Evolutionary conservation across 2,113 vertebrate species (phyloP).

Genomic region (Meles meles): DNA sequence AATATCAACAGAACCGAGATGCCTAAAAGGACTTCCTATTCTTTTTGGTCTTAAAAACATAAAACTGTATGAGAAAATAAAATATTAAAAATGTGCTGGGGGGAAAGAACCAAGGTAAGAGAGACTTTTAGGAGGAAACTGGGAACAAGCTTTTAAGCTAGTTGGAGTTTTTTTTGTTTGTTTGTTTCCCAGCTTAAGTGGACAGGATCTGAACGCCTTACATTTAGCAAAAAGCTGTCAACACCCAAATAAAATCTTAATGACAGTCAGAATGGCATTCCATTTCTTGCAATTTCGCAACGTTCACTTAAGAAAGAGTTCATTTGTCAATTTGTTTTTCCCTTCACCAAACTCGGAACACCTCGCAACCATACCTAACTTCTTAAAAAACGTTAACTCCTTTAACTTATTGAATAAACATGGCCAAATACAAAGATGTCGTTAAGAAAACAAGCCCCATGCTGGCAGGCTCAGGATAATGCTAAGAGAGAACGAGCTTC

Average conservation of each 20-base stretch:
- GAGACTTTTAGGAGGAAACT: not conserved
- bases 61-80: constrained; percentile 12
- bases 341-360: constrained; percentile 40
- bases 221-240: constrained; percentile 58
- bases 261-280: constrained; percentile 38
- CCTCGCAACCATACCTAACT: not conserved
- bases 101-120: not conserved
- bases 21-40: not conserved
- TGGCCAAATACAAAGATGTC: not conserved
- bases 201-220: constrained; percentile 44
- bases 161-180: not conserved
- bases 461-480: not conserved
- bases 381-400: not conserved
- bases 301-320: constrained; percentile 40
- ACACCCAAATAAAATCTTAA: constrained; percentile 64
- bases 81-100: not conserved
- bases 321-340: constrained; percentile 55
- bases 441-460: not conserved
- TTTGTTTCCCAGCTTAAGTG: not conserved
- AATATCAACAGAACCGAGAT: not conserved
- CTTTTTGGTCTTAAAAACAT: not conserved
- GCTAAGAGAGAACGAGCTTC: not conserved
- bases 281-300: constrained; percentile 37
- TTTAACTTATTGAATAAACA: constrained; percentile 17
- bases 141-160: not conserved